Conservation (phyloP, 2,797 vertebrate species). For the Euthynnus affinis region DNA sequence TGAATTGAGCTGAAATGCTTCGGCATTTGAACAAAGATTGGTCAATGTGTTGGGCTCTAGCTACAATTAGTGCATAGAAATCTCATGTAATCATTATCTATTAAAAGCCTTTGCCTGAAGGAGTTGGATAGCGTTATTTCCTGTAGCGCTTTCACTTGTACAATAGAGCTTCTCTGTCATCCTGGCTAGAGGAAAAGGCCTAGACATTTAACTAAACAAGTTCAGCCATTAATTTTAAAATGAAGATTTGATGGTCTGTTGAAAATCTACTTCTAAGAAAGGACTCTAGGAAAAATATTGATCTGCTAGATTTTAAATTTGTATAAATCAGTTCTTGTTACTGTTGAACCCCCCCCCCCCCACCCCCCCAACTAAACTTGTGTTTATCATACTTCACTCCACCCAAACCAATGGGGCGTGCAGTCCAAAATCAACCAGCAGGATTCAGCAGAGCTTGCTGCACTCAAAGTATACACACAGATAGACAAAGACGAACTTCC, state of each 20-base stretch:
- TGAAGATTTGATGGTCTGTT: slow-evolving; percentile 37
- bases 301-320: neutral
- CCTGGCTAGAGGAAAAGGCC: slow-evolving; percentile 9
- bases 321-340: neutral
- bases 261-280: slow-evolving; percentile 21
- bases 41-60: neutral
- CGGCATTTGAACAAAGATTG: slow-evolving; percentile 12
- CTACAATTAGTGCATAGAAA: slow-evolving; percentile 2
- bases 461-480: neutral
- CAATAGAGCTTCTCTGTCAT: slow-evolving; percentile 30
- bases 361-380: neutral
- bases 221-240: slow-evolving; percentile 19
- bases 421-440: slow-evolving; percentile 7
- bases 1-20: slow-evolving; percentile 23
- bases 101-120: slow-evolving; percentile 28
- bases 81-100: slow-evolving; percentile 23
- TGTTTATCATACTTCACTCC: slow-evolving; percentile 4
- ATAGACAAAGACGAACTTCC: neutral
- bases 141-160: slow-evolving; percentile 11
- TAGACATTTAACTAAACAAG: slow-evolving; percentile 5
- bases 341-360: neutral
- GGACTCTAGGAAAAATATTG: neutral
- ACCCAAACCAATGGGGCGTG: slow-evolving; percentile 29
- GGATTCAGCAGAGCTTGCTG: neutral
- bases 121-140: slow-evolving; percentile 15